phyloP scores from a whole-genome alignment of 2,113 vertebrate species.

The Oxyura jamaicensis region DNA sequence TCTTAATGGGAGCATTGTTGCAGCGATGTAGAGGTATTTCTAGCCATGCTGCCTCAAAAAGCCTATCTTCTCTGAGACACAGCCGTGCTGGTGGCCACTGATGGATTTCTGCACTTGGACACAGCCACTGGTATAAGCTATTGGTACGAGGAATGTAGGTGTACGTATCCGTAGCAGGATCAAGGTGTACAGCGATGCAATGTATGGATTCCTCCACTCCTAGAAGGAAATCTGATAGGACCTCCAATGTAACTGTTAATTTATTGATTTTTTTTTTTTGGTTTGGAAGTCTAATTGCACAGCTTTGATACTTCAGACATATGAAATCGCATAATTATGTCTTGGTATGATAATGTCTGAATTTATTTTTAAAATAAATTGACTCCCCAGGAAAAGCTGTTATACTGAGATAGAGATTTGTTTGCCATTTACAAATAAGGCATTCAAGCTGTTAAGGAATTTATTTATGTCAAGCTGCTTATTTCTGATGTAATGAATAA shows the following conservation, averaged over 20 bases:
- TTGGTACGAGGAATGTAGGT: neutral
- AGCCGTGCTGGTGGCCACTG: neutral
- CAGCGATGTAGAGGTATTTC: neutral
- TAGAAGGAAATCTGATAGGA: neutral
- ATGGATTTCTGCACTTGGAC: neutral
- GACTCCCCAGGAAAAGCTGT: conserved; percentile 25
- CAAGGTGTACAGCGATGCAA: rapidly evolving
- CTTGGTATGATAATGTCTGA: neutral
- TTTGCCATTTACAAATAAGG: conserved; percentile 44
- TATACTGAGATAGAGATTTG: neutral
- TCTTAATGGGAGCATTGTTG: neutral
- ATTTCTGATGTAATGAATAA: conserved; percentile 46
- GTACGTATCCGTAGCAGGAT: neutral
- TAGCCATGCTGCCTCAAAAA: neutral
- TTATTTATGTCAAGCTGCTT: neutral
- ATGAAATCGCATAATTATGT: neutral
- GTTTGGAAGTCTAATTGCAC: neutral
- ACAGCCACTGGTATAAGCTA: neutral
- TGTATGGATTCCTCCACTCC: neutral
- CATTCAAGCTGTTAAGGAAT: too few species aligned
- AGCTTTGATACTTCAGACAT: neutral
- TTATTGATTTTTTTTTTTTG: neutral
- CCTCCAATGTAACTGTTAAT: neutral
- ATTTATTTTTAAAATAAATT: conserved; percentile 40
- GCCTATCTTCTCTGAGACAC: neutral